Percentiles rank a stretch among this genome's conserved stretches.
phyloP scores from a whole-genome alignment of 1,140 invertebrate species.

The Ceratina calcarata region DNA sequence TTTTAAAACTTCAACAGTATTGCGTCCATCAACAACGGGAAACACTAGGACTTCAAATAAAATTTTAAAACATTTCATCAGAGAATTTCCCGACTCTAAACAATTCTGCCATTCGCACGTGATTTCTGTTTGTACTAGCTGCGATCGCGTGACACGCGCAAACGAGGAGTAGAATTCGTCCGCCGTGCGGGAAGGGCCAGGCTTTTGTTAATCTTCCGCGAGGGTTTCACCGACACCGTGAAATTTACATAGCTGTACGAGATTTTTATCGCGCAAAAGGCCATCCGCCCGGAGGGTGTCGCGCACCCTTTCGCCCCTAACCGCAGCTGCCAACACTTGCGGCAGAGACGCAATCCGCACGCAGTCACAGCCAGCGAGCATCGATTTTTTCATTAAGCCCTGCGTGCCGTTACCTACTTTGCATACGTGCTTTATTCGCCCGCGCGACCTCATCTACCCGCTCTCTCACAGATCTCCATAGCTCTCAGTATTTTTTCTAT shows the following conservation, averaged over 20 bases:
- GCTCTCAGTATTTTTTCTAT: too few relatives aligned
- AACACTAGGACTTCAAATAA: too few relatives aligned
- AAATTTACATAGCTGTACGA: constrained; percentile 68
- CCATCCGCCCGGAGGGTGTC: constrained; percentile 35
- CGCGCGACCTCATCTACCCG: constrained; percentile 41
- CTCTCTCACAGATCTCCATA: too few relatives aligned
- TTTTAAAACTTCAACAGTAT: too few relatives aligned
- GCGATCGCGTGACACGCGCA: too few relatives aligned
- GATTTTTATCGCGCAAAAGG: constrained; percentile 65
- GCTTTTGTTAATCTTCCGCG: constrained; percentile 63
- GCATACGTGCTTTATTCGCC: constrained; percentile 61
- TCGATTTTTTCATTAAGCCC: constrained; percentile 66
- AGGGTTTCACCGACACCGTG: constrained; percentile 55
- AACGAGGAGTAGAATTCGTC: constrained; percentile 23
- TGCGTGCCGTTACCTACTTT: constrained; percentile 53
- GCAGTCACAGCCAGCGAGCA: constrained; percentile 35
- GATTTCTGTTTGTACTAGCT: too few relatives aligned
- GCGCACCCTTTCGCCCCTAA: not conserved
- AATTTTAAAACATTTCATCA: not conserved
- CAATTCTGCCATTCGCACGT: too few relatives aligned
- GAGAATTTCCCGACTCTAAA: too few relatives aligned
- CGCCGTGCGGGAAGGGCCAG: not conserved
- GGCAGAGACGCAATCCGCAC: constrained; percentile 33
- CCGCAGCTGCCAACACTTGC: not conserved
- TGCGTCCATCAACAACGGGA: too few relatives aligned